These are phyloP conservation scores for Galerucella calmariensis DNA, from an alignment of 2,888 invertebrate genomes.

Conservation along the genomic window DNA sequence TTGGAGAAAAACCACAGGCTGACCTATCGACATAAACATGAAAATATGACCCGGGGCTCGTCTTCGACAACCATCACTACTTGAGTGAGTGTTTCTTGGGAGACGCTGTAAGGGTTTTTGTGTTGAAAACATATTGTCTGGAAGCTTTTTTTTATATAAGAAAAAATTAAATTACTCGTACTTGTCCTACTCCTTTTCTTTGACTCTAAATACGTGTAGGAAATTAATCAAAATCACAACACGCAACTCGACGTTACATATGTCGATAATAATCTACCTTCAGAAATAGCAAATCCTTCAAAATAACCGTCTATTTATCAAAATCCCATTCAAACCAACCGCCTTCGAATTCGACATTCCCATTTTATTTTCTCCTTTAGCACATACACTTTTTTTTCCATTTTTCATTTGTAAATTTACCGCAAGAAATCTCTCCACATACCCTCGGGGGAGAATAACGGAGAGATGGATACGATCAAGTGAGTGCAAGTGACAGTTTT, in stretches of 20 bases:
- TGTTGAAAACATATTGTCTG: too few relatives aligned
- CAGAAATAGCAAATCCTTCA: not conserved
- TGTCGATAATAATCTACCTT: conserved; percentile 7
- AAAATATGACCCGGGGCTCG: conserved; percentile 29
- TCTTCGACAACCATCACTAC: conserved; percentile 18
- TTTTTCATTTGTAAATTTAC: conserved; percentile 19
- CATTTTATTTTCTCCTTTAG: not conserved
- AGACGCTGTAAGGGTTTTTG: too few relatives aligned
- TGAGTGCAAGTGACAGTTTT: conserved; percentile 52
- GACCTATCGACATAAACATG: conserved; percentile 33
- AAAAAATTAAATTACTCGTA: too few relatives aligned
- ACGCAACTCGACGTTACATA: not conserved
- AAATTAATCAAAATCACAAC: conserved; percentile 1
- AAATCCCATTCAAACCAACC: conserved; percentile 15
- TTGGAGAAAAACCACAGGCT: conserved; percentile 8
- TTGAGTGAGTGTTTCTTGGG: conserved; percentile 22
- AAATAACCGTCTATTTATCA: conserved; percentile 15
- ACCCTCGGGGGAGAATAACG: conserved; percentile 7
- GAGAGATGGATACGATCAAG: conserved; percentile 25
- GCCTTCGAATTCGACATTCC: not conserved
- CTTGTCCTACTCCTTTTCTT: not conserved
- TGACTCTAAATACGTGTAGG: not conserved
- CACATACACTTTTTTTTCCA: conserved; percentile 12
- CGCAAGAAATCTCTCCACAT: conserved; percentile 11
- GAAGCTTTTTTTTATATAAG: too few relatives aligned